These are phyloP conservation scores for Apis cerana DNA, from an alignment of 1,140 invertebrate genomes.

Conservation along the genomic window DNA sequence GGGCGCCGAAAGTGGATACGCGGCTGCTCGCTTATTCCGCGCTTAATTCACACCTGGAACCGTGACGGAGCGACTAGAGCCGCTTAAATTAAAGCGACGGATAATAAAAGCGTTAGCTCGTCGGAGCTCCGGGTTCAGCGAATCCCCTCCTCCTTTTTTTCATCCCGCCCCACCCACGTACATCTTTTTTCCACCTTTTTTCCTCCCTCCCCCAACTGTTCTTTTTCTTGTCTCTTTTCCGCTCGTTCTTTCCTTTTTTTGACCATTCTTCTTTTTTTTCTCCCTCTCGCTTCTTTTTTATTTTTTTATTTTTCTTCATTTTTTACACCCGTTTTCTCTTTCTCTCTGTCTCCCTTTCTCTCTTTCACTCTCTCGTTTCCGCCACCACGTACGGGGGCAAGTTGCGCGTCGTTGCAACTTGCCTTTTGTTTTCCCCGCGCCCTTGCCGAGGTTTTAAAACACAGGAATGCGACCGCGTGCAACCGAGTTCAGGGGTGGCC, in stretches of 20 bases:
- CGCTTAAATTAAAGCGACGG: conserved; percentile 80
- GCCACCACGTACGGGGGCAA: conserved; percentile 31
- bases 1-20: conserved; percentile 60
- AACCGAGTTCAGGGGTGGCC: conserved; percentile 23
- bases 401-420: conserved; percentile 46
- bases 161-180: background rate
- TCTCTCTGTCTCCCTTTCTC: background rate
- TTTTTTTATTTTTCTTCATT: conserved; percentile 27
- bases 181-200: background rate
- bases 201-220: background rate
- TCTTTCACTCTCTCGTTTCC: conserved; percentile 14
- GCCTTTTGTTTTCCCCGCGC: conserved; percentile 41
- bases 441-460: conserved; percentile 41
- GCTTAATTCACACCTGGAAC: conserved; percentile 79
- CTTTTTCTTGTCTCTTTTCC: conserved; percentile 37
- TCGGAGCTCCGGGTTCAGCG: conserved; percentile 52
- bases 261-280: background rate
- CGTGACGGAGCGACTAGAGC: conserved; percentile 77
- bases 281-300: background rate
- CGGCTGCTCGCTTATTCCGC: conserved; percentile 62
- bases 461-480: conserved; percentile 45
- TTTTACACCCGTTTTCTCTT: conserved; percentile 16
- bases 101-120: conserved; percentile 78
- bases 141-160: conserved; percentile 30
- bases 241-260: conserved; percentile 12